A percentile compares a stretch with the other conserved stretches of the same genome.
Conservation (phyloP, 2,888 invertebrate genomes). For the Amiota mariae region DNA sequence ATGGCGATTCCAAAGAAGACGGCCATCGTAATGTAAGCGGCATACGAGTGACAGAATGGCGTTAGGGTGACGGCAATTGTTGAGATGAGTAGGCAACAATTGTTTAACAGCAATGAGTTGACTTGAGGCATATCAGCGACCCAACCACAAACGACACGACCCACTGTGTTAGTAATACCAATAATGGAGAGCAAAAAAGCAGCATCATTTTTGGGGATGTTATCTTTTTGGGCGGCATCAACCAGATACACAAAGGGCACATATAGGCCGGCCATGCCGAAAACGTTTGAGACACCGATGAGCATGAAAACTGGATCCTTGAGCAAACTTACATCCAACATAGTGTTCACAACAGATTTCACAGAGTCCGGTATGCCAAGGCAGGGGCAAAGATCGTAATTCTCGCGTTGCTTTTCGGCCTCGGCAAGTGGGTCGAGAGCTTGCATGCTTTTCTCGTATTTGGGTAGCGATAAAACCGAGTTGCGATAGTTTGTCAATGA, state of each 20-base stretch:
- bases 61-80: constrained; percentile 88
- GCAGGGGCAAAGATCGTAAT: constrained; percentile 87
- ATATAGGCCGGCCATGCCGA: constrained; percentile 98
- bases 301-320: constrained; percentile 92
- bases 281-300: constrained; percentile 93
- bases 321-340: constrained; percentile 92
- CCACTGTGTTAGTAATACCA: constrained; percentile 95
- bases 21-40: constrained; percentile 85
- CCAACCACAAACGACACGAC: constrained; percentile 91
- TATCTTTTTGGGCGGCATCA: constrained; percentile 83
- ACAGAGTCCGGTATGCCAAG: constrained; percentile 85
- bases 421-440: constrained; percentile 76
- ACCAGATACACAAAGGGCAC: constrained; percentile 97
- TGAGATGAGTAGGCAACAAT: constrained; percentile 90
- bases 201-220: constrained; percentile 81
- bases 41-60: constrained; percentile 87
- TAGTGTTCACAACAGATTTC: constrained; percentile 87
- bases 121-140: constrained; percentile 94
- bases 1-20: constrained; percentile 94
- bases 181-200: constrained; percentile 75
- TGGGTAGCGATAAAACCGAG: constrained; percentile 90
- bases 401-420: constrained; percentile 75
- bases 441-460: constrained; percentile 79
- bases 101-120: constrained; percentile 93
- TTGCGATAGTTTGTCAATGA: constrained; percentile 92